Base-by-base conservation (phyloP, 92 coral and sea anemone species). In the Siderastrea siderea region DNA sequence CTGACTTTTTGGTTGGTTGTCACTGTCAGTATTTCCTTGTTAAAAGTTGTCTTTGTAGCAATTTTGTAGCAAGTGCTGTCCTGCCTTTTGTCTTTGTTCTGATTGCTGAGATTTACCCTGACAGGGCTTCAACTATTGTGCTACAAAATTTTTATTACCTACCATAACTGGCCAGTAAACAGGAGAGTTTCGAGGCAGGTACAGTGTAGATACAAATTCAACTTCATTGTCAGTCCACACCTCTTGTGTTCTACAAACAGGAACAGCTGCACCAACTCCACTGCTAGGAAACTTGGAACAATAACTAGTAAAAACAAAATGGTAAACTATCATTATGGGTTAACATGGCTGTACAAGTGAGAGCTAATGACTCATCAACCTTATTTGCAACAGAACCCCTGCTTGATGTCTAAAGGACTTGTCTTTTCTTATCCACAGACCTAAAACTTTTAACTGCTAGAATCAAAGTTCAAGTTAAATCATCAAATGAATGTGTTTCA, bases 131-230 rank as follows among this genome's bases (percentile, higher is more conserved):
- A n/a, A 3, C 26, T 8, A 64, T 64, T 10, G 26, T 15, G 3
- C n/a, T 2, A 3, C 3, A 64, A n/a, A 4, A 3, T 38, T 26
- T 19, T 55, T 59, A 19, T 48, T 13, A 46, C 55, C 55, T 54
- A 82, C 98, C 98, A 90, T 71, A 77, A 91, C 90, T 6, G 98
- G 95, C 68, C 87, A 78, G 85, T 80, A 80, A 77, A 95, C 9
- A 7, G 95, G 96, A 68, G 93, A 91, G 84, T 95, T 94, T 11
- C 98, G 68, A 54, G 98, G 98, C 6, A 95, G 45, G 71, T 88
- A 86, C 51, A 95, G 86, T 1, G 59, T 60, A 43, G 93, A 91
- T 7, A 72, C 43, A 47, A 91, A 72, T 45, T 50, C 65, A 53
- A 90, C 77, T 7, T 60, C 52, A 4, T 85, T 86, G 55, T 64